phyloP scores from a whole-genome alignment of 1,140 invertebrate genomes.

The Cydia amplana region DNA sequence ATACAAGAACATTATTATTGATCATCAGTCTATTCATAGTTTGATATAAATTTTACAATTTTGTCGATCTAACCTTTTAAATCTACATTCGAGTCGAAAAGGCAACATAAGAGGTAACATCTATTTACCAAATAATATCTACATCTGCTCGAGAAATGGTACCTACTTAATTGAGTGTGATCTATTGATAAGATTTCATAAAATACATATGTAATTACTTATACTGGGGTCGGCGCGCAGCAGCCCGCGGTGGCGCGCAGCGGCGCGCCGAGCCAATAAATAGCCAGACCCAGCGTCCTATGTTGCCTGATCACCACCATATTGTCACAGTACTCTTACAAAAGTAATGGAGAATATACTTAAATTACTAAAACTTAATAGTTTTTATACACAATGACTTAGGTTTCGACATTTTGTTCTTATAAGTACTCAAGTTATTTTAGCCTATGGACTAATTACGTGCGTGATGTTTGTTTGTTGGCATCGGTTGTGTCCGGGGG shows the following conservation, averaged over 20 bases:
- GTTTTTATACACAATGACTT: constrained; percentile 79
- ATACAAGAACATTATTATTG: constrained; percentile 79
- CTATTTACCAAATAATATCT: constrained; percentile 64
- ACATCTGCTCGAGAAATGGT: constrained; percentile 48
- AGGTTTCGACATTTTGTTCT: constrained; percentile 78
- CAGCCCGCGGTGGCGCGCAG: neutral
- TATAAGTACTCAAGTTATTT: constrained; percentile 76
- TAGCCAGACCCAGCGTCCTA: constrained; percentile 48
- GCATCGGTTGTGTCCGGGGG: constrained; percentile 33
- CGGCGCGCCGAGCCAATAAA: constrained; percentile 21
- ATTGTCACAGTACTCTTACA: constrained; percentile 75
- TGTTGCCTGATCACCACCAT: constrained; percentile 69
- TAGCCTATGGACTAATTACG: constrained; percentile 75
- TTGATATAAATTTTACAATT: constrained; percentile 78
- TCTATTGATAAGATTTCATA: constrained; percentile 65
- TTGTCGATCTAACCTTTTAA: constrained; percentile 76
- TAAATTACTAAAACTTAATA: constrained; percentile 74
- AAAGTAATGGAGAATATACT: constrained; percentile 76
- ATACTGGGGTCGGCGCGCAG: constrained; percentile 44
- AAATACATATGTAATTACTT: constrained; percentile 39
- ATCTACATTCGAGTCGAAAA: constrained; percentile 66
- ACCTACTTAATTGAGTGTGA: constrained; percentile 50
- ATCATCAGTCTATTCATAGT: constrained; percentile 79
- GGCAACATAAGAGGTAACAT: constrained; percentile 72
- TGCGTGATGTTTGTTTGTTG: constrained; percentile 63